Percentiles rank a stretch among this genome's conserved stretches.
These are phyloP conservation scores for Scortum barcoo DNA, from an alignment of 2,113 vertebrate genomes.

Conservation along the genomic window DNA sequence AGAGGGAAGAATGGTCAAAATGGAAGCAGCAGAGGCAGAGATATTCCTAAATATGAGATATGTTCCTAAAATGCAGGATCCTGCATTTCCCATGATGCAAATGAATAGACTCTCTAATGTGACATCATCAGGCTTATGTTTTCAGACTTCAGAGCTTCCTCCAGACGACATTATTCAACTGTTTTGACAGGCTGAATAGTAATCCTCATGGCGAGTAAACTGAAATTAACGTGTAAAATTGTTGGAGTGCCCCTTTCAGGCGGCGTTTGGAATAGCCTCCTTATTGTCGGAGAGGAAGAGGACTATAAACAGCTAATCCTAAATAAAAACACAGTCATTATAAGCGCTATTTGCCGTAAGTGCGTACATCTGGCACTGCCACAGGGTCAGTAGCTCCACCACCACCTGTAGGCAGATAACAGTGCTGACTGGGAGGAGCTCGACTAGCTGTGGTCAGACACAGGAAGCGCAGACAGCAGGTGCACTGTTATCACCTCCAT, in stretches of 20 bases:
- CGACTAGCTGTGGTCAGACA: conserved; percentile 60
- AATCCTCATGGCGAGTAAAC: background rate
- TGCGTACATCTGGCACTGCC: conserved; percentile 39
- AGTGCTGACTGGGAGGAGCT: conserved; percentile 54
- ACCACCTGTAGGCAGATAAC: conserved; percentile 73
- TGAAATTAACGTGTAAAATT: background rate
- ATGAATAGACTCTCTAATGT: background rate
- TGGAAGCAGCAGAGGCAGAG: background rate
- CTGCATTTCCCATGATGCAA: background rate
- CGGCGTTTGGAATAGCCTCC: background rate
- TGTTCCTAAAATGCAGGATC: background rate
- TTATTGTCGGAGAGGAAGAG: conserved; percentile 7
- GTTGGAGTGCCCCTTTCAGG: background rate
- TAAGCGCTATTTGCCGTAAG: conserved; percentile 20
- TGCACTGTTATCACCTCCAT: conserved; percentile 80
- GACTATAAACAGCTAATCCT: conserved; percentile 41
- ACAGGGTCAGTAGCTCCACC: conserved; percentile 55
- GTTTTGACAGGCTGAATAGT: background rate
- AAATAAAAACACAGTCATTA: conserved; percentile 42
- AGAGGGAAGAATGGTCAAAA: background rate
- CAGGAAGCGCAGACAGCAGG: conserved; percentile 80
- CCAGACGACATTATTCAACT: background rate
- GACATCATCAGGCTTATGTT: background rate
- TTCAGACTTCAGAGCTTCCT: background rate
- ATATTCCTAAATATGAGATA: background rate